These are phyloP conservation scores for Callipepla californica DNA, from an alignment of 2,113 vertebrate species.

Conservation along the genomic window DNA sequence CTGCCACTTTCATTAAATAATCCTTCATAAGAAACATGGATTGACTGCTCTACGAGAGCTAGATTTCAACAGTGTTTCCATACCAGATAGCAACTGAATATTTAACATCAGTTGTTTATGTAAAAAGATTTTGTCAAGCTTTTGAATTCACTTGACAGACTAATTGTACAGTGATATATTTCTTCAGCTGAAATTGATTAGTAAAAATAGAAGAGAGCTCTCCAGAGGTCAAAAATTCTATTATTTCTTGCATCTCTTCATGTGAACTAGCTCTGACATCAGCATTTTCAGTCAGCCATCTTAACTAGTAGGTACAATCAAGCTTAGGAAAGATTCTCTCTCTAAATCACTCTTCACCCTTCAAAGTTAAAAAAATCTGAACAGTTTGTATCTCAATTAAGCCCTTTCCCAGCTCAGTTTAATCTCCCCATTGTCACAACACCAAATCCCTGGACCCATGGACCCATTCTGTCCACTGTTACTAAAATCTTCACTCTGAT, in stretches of 20 bases:
- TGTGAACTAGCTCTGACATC: neutral
- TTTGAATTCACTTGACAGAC: neutral
- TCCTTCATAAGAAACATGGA: neutral
- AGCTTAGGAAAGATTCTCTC: neutral
- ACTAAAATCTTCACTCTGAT: neutral
- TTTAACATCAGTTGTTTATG: slow-evolving; percentile 3
- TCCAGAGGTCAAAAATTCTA: neutral
- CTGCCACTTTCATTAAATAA: slow-evolving; percentile 25
- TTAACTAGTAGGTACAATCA: neutral
- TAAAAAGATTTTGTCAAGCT: slow-evolving; percentile 10
- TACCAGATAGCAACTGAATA: neutral
- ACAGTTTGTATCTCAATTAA: neutral
- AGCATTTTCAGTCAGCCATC: neutral
- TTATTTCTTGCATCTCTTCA: neutral
- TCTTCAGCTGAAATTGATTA: slow-evolving; percentile 16
- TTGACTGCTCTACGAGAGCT: slow-evolving; percentile 1
- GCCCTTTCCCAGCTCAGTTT: neutral
- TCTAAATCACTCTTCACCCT: neutral
- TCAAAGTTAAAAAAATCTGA: neutral
- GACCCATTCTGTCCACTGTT: neutral
- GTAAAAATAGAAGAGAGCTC: neutral
- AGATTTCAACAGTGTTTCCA: neutral
- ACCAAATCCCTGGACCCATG: fast-evolving
- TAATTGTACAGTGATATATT: neutral
- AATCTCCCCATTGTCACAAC: neutral